These are phyloP conservation scores for Hymenopus coronatus DNA, from an alignment of 2,888 invertebrate species.

Conservation along the genomic window DNA sequence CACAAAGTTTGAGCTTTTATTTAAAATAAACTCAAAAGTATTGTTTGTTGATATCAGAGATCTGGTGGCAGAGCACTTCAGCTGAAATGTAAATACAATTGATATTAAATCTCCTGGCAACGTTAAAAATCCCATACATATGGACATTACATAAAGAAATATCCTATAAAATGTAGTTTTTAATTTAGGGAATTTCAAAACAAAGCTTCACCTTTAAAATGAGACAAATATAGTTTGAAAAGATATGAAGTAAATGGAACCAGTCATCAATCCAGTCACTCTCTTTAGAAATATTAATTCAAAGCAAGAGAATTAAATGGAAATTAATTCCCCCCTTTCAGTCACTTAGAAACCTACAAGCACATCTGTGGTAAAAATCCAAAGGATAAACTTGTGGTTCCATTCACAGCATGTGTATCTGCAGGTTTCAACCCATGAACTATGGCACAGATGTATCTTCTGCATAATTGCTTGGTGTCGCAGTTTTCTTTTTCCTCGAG, in stretches of 20 bases:
- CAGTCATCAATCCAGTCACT: not conserved
- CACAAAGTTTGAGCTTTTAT: slow-evolving; percentile 36
- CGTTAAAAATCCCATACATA: not conserved
- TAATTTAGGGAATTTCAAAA: not conserved
- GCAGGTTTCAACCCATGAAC: not conserved
- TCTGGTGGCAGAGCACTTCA: not conserved
- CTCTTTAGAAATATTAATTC: not conserved
- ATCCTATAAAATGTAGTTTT: not conserved
- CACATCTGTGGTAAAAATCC: not conserved
- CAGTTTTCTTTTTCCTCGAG: not conserved
- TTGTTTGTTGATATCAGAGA: not conserved
- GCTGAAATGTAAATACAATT: not conserved
- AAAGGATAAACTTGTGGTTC: slow-evolving; percentile 1
- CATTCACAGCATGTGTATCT: not conserved
- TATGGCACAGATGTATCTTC: slow-evolving; percentile 19
- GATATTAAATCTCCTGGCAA: not conserved
- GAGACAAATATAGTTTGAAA: not conserved
- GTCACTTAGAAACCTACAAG: not conserved
- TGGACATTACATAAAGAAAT: not conserved
- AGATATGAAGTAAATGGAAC: not conserved
- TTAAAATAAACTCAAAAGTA: slow-evolving; percentile 19
- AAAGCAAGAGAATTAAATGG: not conserved
- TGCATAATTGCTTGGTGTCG: not conserved
- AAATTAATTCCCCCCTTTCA: not conserved
- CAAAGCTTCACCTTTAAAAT: not conserved